Conservation (phyloP, 2,113 vertebrate genomes). For the Elachura formosa region DNA sequence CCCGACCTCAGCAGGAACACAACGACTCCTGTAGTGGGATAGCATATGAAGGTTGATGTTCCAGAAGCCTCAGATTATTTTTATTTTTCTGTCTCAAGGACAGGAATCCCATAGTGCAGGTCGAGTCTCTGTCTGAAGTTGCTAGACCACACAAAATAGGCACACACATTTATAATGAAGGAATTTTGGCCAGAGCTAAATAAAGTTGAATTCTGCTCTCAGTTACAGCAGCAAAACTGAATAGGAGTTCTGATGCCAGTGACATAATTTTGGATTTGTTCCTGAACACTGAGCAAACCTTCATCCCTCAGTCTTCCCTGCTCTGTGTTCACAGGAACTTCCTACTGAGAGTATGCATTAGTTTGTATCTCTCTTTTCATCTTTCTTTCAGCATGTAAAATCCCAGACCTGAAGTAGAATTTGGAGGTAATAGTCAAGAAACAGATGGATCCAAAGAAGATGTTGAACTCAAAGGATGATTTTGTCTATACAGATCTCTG, state of each 20-base stretch:
- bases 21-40: background rate
- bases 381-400: conserved; percentile 23
- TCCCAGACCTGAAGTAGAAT: background rate
- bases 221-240: background rate
- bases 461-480: background rate
- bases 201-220: background rate
- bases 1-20: background rate
- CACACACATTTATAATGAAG: background rate
- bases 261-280: background rate
- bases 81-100: background rate
- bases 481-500: background rate
- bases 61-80: background rate
- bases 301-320: background rate
- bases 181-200: background rate
- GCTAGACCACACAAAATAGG: background rate
- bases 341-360: background rate
- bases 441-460: background rate
- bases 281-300: background rate
- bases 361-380: background rate
- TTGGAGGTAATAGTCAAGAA: background rate
- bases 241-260: background rate
- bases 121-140: background rate
- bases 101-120: background rate
- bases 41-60: background rate
- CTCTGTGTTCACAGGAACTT: background rate